Conservation (phyloP, 2,888 invertebrate genomes). For the Brenthis ino region DNA sequence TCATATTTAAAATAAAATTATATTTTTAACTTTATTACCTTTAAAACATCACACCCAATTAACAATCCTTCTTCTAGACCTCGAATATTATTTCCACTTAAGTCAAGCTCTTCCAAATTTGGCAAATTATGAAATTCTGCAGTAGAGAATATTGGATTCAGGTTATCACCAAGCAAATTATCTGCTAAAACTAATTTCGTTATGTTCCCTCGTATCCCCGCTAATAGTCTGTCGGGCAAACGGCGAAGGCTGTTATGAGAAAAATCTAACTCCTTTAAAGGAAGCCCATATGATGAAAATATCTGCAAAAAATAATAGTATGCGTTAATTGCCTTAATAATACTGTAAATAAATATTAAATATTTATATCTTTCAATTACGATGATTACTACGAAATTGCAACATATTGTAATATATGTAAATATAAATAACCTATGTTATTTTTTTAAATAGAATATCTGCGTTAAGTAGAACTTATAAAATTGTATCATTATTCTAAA, state of each 20-base stretch:
- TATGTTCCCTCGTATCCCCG: slow-evolving; percentile 85
- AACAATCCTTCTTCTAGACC: slow-evolving; percentile 93
- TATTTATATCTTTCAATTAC: too few relatives aligned
- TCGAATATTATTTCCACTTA: slow-evolving; percentile 90
- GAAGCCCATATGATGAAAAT: slow-evolving; percentile 87
- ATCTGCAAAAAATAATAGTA: slow-evolving; percentile 64
- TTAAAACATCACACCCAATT: slow-evolving; percentile 89
- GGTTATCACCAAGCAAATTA: slow-evolving; percentile 93
- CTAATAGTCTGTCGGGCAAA: slow-evolving; percentile 88
- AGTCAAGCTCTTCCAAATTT: slow-evolving; percentile 87
- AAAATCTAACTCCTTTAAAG: slow-evolving; percentile 89
- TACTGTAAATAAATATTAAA: too few relatives aligned
- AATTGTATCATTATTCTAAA: too few relatives aligned
- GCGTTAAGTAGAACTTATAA: too few relatives aligned
- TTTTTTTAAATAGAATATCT: too few relatives aligned
- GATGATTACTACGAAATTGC: too few relatives aligned
- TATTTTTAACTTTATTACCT: slow-evolving; percentile 71
- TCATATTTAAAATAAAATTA: slow-evolving; percentile 1
- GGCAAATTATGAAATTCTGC: slow-evolving; percentile 90
- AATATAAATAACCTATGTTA: too few relatives aligned
- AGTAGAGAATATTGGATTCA: slow-evolving; percentile 95
- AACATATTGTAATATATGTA: too few relatives aligned
- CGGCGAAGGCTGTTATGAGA: slow-evolving; percentile 91
- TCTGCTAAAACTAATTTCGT: slow-evolving; percentile 88
- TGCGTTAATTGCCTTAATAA: too few relatives aligned